phyloP scores from a whole-genome alignment of 2,888 invertebrate genomes.

The Drosophila seclusa region DNA sequence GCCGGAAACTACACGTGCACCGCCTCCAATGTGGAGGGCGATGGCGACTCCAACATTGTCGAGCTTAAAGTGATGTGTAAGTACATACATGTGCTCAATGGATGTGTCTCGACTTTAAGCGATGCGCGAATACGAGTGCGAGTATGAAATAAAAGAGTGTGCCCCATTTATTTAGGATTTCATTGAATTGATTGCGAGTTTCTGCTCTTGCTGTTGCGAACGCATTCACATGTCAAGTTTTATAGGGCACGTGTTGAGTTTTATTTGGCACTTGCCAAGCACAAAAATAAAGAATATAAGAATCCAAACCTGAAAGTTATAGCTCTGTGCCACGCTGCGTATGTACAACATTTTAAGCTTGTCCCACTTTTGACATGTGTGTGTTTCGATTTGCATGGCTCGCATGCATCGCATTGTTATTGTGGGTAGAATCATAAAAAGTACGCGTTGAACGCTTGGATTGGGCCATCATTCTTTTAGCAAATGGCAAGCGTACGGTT shows the following conservation, averaged over 20 bases:
- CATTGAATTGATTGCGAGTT: constrained; percentile 49
- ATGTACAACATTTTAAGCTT: constrained; percentile 50
- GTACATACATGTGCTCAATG: constrained; percentile 84
- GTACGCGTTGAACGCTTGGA: constrained; percentile 20
- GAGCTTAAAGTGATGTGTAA: constrained; percentile 96
- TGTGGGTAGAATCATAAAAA: constrained; percentile 47
- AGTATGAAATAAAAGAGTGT: constrained; percentile 1
- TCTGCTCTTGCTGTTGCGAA: constrained; percentile 25
- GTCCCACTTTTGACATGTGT: constrained; percentile 38
- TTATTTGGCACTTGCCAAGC: constrained; percentile 36
- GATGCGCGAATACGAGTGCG: neutral
- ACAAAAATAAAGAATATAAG: neutral
- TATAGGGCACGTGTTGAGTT: constrained; percentile 58
- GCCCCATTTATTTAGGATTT: constrained; percentile 37
- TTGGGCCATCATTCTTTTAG: constrained; percentile 30
- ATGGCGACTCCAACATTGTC: constrained; percentile 92
- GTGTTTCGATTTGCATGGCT: constrained; percentile 45
- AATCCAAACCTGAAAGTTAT: constrained; percentile 34
- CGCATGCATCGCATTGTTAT: constrained; percentile 28
- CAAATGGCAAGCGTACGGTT: constrained; percentile 13
- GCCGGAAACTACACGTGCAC: constrained; percentile 95
- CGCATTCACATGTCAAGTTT: constrained; percentile 35
- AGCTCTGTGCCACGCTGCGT: constrained; percentile 38
- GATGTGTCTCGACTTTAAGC: constrained; percentile 25
- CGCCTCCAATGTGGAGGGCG: constrained; percentile 96